These are phyloP conservation scores for Simalia tracyae DNA, from an alignment of 2,797 vertebrate species.

Conservation along the genomic window DNA sequence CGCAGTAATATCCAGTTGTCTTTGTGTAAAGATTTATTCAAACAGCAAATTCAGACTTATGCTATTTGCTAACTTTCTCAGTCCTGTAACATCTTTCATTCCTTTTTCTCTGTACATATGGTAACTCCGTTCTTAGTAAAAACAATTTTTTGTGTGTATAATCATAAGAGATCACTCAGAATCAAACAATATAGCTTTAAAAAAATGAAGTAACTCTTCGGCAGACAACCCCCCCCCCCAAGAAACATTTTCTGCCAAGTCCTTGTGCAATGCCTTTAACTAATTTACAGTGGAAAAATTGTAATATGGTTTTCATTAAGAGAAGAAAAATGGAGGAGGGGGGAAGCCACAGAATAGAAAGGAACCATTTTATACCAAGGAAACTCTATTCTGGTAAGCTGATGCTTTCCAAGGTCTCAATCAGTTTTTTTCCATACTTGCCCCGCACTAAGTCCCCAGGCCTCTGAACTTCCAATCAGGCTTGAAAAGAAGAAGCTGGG, in stretches of 20 bases:
- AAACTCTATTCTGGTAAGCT: not conserved
- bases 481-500: not conserved
- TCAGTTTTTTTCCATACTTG: not conserved
- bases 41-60: not conserved
- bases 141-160: not conserved
- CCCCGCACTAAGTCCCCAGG: not conserved
- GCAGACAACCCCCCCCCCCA: not conserved
- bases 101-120: not conserved
- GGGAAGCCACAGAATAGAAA: not conserved
- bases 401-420: not conserved
- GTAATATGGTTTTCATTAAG: not conserved
- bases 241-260: not conserved
- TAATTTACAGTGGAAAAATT: not conserved
- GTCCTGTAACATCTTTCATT: not conserved
- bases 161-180: not conserved
- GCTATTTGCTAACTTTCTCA: not conserved
- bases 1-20: not conserved
- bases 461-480: not conserved
- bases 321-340: not conserved
- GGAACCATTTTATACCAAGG: not conserved
- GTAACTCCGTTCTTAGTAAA: not conserved
- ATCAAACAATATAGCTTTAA: not conserved
- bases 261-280: not conserved
- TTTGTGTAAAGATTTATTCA: constrained; percentile 5
- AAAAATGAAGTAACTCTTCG: not conserved